phyloP scores from a whole-genome alignment of 2,113 vertebrate genomes.

The Phyllopteryx taeniolatus region DNA sequence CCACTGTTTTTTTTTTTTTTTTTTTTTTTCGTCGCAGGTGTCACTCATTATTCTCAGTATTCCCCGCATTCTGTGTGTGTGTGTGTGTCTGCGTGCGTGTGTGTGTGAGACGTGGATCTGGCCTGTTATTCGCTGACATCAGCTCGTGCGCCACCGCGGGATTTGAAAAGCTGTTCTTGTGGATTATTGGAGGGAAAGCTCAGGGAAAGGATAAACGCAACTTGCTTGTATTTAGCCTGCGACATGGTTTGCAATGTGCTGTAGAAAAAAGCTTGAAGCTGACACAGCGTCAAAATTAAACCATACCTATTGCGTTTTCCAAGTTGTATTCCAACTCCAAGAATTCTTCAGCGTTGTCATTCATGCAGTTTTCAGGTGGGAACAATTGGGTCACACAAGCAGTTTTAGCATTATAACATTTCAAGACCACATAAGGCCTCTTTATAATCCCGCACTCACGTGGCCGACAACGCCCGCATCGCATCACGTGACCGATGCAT shows the following conservation, averaged over 20 bases:
- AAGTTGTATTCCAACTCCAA: no score
- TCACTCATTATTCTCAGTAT: background rate
- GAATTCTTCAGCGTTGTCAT: no score
- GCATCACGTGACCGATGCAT: no score
- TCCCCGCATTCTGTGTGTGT: background rate
- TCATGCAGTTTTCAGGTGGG: no score
- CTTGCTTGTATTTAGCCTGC: constrained; percentile 14
- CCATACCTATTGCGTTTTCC: no score
- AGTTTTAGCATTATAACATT: no score
- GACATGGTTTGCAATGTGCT: background rate
- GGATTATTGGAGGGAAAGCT: constrained; percentile 17
- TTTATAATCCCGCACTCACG: no score
- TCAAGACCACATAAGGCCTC: no score
- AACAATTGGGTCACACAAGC: no score
- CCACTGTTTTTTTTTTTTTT: constrained; percentile 1
- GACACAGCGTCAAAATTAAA: no score
- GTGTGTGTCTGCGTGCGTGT: background rate
- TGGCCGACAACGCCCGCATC: no score
- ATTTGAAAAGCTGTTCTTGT: constrained; percentile 20
- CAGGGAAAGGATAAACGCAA: constrained; percentile 10
- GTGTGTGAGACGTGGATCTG: background rate
- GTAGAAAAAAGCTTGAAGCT: background rate
- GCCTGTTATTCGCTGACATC: constrained; percentile 10
- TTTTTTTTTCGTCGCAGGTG: constrained; percentile 23
- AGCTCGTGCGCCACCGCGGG: background rate